phyloP scores from a whole-genome alignment of 1,140 invertebrate species.

The Ostrea denselamellosa region DNA sequence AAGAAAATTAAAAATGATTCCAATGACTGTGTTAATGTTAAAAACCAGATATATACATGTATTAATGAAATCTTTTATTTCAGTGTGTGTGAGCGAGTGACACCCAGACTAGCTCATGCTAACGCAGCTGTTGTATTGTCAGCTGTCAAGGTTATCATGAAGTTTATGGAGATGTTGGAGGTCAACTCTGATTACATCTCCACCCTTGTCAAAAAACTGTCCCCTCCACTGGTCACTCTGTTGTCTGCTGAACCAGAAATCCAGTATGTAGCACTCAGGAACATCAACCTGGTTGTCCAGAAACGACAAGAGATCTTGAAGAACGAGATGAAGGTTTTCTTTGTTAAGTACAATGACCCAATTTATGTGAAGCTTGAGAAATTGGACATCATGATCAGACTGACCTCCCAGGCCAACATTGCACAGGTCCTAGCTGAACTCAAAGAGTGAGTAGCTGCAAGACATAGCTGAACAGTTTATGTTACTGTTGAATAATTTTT shows the following conservation, averaged over 20 bases:
- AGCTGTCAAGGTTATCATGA: slow-evolving; percentile 98
- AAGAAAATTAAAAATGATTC: not conserved
- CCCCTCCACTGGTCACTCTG: slow-evolving; percentile 98
- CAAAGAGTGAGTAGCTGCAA: slow-evolving; percentile 88
- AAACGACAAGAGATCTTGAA: slow-evolving; percentile 99
- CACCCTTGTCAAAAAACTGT: slow-evolving; percentile 96
- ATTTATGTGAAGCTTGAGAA: slow-evolving; percentile 99
- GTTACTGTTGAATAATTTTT: too few species aligned
- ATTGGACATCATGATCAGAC: slow-evolving; percentile 99
- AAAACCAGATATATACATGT: not conserved
- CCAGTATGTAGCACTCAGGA: slow-evolving; percentile 98
- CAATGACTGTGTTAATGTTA: not conserved
- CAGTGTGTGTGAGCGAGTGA: slow-evolving; percentile 98
- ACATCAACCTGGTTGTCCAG: slow-evolving; percentile 99
- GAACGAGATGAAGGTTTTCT: slow-evolving; percentile 99
- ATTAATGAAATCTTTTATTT: slow-evolving; percentile 47
- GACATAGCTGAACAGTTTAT: too few species aligned
- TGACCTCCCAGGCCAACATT: slow-evolving; percentile 98
- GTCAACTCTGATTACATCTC: slow-evolving; percentile 95
- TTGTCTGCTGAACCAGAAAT: slow-evolving; percentile 98
- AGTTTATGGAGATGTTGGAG: slow-evolving; percentile 98
- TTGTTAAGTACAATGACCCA: slow-evolving; percentile 99
- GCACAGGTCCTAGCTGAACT: slow-evolving; percentile 98
- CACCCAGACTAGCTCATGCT: slow-evolving; percentile 97
- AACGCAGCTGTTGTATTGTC: slow-evolving; percentile 99